These are phyloP conservation scores for Linnaemya vulpina DNA, from an alignment of 2,888 invertebrate species.

Conservation along the genomic window DNA sequence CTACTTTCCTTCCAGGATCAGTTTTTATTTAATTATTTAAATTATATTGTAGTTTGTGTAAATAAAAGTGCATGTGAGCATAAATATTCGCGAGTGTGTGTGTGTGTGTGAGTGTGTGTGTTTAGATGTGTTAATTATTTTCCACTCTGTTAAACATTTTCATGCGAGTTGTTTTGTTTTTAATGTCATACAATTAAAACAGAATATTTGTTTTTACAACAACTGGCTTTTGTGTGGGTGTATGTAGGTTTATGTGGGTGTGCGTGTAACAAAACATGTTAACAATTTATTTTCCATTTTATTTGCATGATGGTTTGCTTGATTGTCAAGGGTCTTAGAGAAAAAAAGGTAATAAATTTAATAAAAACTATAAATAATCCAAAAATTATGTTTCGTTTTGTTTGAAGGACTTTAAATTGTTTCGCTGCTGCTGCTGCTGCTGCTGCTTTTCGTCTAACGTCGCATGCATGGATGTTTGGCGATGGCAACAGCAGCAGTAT, in stretches of 20 bases:
- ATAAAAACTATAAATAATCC: constrained; percentile 50
- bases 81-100: neutral
- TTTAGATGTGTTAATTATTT: constrained; percentile 61
- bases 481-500: constrained; percentile 3
- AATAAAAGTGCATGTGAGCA: neutral
- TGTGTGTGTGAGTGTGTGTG: constrained; percentile 10
- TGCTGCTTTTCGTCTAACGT: neutral
- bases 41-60: constrained; percentile 30
- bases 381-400: constrained; percentile 20
- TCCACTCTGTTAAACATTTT: constrained; percentile 57
- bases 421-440: neutral
- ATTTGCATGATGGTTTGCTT: neutral
- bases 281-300: constrained; percentile 25
- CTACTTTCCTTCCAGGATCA: neutral
- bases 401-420: neutral
- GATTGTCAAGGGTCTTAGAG: constrained; percentile 14
- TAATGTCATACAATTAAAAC: constrained; percentile 47
- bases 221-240: constrained; percentile 6
- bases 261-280: neutral
- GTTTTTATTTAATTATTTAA: constrained; percentile 33
- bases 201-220: constrained; percentile 20
- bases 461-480: neutral
- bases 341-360: constrained; percentile 55
- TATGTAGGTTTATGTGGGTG: neutral
- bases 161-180: constrained; percentile 8